These are phyloP conservation scores for Odontomyia ornata DNA, from an alignment of 2,888 invertebrate species.

Conservation along the genomic window DNA sequence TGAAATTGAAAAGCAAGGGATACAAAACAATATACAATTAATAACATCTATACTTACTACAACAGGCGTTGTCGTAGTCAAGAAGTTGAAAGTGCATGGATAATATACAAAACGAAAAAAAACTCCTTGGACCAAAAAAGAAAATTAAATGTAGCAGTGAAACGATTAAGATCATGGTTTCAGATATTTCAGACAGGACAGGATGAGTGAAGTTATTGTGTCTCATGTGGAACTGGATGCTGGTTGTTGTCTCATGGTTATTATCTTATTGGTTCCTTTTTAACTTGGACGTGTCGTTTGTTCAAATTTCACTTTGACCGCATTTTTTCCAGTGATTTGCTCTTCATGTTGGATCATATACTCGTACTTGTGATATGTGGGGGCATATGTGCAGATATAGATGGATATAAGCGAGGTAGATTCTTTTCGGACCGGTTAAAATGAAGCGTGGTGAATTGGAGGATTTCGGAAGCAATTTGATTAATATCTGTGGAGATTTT, in stretches of 20 bases:
- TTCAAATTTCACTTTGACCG: constrained; percentile 32
- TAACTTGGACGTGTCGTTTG: background rate
- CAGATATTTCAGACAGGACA: constrained; percentile 38
- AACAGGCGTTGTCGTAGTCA: background rate
- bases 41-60: background rate
- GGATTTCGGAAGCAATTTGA: constrained; percentile 38
- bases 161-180: constrained; percentile 42
- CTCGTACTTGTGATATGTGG: background rate
- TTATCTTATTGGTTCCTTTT: background rate
- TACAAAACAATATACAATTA: background rate
- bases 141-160: constrained; percentile 33
- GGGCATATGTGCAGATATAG: background rate
- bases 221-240: constrained; percentile 8
- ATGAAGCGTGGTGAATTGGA: background rate
- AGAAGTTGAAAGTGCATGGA: constrained; percentile 22
- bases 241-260: background rate
- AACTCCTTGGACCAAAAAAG: constrained; percentile 22
- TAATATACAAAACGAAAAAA: background rate
- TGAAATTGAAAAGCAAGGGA: background rate
- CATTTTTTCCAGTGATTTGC: constrained; percentile 32
- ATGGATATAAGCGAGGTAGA: background rate
- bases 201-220: constrained; percentile 33
- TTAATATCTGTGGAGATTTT: constrained; percentile 3
- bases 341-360: background rate
- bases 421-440: background rate